Base-by-base conservation (phyloP, 2,888 invertebrate species). In the Chaetogeoica ovagalla region DNA sequence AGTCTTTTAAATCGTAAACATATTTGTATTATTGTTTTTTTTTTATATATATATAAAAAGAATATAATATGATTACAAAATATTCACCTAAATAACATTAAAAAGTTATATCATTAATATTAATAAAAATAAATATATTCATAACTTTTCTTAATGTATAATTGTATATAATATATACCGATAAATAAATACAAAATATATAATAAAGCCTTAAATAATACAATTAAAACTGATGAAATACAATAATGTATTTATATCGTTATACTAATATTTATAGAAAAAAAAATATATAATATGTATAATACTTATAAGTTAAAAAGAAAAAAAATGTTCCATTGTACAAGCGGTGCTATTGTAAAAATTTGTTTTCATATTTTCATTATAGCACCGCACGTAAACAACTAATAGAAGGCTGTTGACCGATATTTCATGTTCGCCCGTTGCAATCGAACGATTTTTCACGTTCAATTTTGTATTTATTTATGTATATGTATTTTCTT, bases 1-100 rank as follows among this genome's bases (percentile, higher is more conserved):
- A 75, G 75, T 75, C 75, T 52, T 65, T 60, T 66, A 75, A 23
- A 43, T 57, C 21, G 65, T 43, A 55, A 30, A 63, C n/a, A 66
- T 72, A 39, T 57, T 62, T 48, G 48, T 73, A 62, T 71, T 39
- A 23, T 39, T 39, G 21, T 65, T 19, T 52, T 63, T 37, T 55
- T 63, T 30, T 48, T 62, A 52, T 57, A 57, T 65, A 66, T 59
- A 39, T 75, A 75, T 66, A 75, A 75, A 75, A 75, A 66, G 2
- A 39, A 75, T 39, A 65, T 66, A 57, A 19, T n/a, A 73, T 70
- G 30, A 57, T 39, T 30, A 30, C 39, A 59, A 13, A 59, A 57
- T 59, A 71, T 71, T 71, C 30, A 39, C 57, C 15, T 71, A 59
- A 59, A 21, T 52, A 55, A 21, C n/a, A 59, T 39, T 37, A 68